Conservation (phyloP, 2,888 invertebrate species). For the Oxystoma pomonae region DNA sequence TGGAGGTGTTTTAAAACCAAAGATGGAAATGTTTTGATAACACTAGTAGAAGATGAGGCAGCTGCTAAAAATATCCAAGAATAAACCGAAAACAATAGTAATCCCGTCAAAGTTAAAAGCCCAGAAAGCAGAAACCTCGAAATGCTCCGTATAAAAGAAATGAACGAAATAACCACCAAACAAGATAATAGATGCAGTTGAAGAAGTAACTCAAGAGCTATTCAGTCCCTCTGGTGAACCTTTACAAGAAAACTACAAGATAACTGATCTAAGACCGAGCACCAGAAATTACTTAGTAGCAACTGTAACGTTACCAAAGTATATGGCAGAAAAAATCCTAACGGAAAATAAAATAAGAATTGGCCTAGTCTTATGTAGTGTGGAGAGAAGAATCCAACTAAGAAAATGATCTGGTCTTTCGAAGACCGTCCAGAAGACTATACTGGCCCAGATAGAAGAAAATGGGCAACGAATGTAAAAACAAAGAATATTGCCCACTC, state of each 20-base stretch:
- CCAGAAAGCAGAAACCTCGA: not conserved
- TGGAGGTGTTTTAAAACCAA: too few relatives aligned
- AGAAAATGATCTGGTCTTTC: slow-evolving; percentile 15
- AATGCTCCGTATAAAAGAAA: not conserved
- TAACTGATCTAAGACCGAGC: slow-evolving; percentile 1
- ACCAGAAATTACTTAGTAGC: not conserved
- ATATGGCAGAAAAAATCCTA: not conserved
- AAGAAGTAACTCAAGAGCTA: not conserved
- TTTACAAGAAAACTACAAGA: not conserved
- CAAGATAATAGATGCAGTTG: not conserved
- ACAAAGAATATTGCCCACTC: not conserved
- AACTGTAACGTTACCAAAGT: not conserved
- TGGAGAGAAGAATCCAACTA: slow-evolving; percentile 7
- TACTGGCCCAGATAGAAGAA: slow-evolving; percentile 11
- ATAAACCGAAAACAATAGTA: not conserved
- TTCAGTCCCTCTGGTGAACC: too few relatives aligned
- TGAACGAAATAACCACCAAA: not conserved
- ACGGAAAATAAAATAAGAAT: slow-evolving; percentile 3
- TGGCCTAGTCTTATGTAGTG: slow-evolving; percentile 13
- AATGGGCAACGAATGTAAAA: slow-evolving; percentile 5
- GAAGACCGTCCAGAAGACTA: slow-evolving; percentile 8
- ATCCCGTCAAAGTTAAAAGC: too few relatives aligned
- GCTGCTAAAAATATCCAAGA: not conserved
- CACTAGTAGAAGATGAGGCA: not conserved
- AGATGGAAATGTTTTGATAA: not conserved